A percentile compares a stretch with the other conserved stretches of the same genome.
These are phyloP conservation scores for Corvus hawaiiensis DNA, from an alignment of 2,113 vertebrate genomes.

Conservation along the genomic window DNA sequence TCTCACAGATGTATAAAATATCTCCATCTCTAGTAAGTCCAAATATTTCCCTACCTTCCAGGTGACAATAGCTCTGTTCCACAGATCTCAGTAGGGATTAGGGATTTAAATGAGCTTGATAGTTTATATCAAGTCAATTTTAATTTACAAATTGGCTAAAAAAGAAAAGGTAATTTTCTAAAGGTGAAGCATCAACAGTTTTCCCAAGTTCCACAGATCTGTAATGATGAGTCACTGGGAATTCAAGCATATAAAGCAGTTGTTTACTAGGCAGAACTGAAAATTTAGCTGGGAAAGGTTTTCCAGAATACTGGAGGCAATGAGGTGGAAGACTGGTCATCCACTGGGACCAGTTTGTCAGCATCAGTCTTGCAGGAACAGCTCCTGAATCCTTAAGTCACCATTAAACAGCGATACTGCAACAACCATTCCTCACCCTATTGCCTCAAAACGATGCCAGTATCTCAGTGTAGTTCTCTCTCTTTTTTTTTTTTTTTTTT, in stretches of 20 bases:
- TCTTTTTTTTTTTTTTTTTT: neutral
- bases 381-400: neutral
- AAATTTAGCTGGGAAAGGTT: neutral
- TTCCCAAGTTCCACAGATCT: neutral
- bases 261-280: neutral
- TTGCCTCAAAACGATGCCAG: neutral
- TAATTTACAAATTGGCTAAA: neutral
- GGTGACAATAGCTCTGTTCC: neutral
- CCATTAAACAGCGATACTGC: too few relatives aligned
- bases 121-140: neutral
- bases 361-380: neutral
- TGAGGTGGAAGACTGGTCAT: neutral
- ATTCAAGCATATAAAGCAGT: neutral
- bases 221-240: neutral
- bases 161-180: neutral
- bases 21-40: neutral
- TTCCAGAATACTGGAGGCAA: neutral
- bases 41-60: neutral
- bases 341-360: neutral
- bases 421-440: neutral
- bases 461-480: neutral
- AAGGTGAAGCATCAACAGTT: neutral
- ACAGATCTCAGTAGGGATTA: neutral
- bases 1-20: slow-evolving; percentile 23
- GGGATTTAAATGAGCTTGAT: neutral